Evolutionary conservation across 2,888 invertebrate species (phyloP).

Genomic region (Agrotis exclamationis): DNA sequence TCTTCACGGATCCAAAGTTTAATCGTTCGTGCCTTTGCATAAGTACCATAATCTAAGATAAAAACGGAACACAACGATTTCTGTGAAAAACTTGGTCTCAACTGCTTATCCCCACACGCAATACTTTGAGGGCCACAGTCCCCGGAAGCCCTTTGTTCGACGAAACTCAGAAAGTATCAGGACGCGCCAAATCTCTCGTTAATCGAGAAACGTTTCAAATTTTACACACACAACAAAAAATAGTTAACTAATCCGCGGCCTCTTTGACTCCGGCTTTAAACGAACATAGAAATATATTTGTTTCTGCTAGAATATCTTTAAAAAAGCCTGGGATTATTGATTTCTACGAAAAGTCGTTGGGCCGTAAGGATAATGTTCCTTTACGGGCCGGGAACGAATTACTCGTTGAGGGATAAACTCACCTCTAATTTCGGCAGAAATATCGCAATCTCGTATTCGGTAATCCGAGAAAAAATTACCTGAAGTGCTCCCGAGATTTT

Average conservation of each 20-base stretch:
- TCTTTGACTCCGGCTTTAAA: constrained; percentile 83
- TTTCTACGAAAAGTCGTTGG: constrained; percentile 86
- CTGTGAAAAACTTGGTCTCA: constrained; percentile 79
- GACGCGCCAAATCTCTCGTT: constrained; percentile 85
- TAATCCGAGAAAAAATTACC: constrained; percentile 82
- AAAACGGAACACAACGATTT: constrained; percentile 71
- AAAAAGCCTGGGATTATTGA: constrained; percentile 88
- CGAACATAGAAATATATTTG: constrained; percentile 82
- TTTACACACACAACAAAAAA: constrained; percentile 82
- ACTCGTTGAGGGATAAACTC: constrained; percentile 88
- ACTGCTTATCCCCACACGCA: constrained; percentile 80
- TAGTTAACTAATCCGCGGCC: constrained; percentile 87
- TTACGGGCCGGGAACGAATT: constrained; percentile 86
- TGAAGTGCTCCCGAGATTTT: constrained; percentile 70
- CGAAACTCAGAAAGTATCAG: constrained; percentile 78
- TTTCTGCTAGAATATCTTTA: constrained; percentile 84
- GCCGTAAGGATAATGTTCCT: constrained; percentile 86
- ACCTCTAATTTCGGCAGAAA: constrained; percentile 85
- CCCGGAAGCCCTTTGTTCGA: constrained; percentile 87
- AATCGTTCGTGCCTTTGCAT: constrained; percentile 58
- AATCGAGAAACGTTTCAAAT: constrained; percentile 87
- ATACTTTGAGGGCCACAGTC: constrained; percentile 77
- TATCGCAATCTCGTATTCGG: constrained; percentile 78
- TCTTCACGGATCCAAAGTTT: constrained; percentile 18
- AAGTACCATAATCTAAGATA: constrained; percentile 66